Percentiles rank a stretch among this genome's conserved stretches.
Conservation (phyloP, 2,797 vertebrate genomes). For the Falco naumanni region DNA sequence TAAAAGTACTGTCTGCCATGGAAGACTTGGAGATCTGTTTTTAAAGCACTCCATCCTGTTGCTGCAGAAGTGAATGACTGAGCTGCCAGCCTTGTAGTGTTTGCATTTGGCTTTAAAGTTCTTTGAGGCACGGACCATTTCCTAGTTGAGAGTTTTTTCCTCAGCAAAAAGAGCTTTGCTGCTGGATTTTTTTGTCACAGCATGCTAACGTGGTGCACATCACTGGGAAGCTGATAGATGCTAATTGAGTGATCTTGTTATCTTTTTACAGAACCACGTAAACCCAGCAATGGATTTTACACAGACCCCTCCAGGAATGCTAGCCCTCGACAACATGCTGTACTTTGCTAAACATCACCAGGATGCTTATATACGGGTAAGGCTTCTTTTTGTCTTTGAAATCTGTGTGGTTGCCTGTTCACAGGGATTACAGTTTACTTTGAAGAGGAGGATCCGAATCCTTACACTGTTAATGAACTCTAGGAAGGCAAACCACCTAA, state of each 20-base stretch:
- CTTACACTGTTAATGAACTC: background rate
- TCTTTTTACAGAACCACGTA: slow-evolving; percentile 89
- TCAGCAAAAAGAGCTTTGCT: background rate
- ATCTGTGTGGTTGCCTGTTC: background rate
- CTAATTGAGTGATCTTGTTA: background rate
- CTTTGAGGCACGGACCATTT: background rate
- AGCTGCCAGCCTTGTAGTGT: background rate
- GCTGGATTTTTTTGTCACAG: background rate
- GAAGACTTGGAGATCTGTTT: background rate
- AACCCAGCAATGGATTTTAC: slow-evolving; percentile 99
- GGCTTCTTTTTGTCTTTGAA: background rate
- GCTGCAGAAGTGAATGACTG: background rate
- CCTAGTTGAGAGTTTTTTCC: background rate
- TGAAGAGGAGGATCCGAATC: background rate
- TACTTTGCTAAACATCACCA: slow-evolving; percentile 97
- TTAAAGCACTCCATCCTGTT: background rate
- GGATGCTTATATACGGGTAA: slow-evolving; percentile 96
- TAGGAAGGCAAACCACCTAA: background rate
- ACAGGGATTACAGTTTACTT: background rate
- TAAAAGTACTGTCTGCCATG: background rate
- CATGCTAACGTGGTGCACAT: rapidly evolving
- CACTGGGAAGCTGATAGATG: background rate
- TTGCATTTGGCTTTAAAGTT: background rate
- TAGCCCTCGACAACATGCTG: slow-evolving; percentile 97
- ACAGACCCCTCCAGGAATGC: slow-evolving; percentile 97